phyloP scores from a whole-genome alignment of 2,113 vertebrate genomes.

The Bos indicus region DNA sequence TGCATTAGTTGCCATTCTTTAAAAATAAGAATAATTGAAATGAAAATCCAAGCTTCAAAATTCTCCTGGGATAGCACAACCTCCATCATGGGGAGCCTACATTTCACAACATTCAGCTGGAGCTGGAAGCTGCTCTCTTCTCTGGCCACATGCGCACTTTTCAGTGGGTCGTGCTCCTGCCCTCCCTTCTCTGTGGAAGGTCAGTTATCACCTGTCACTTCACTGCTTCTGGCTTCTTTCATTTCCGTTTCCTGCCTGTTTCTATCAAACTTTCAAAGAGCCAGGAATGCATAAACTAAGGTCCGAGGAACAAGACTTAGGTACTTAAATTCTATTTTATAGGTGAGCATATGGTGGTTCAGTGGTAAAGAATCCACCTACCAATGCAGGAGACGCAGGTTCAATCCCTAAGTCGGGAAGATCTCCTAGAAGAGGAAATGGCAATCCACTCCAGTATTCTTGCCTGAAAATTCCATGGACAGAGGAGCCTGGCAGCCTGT shows the following conservation, averaged over 20 bases:
- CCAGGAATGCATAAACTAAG: neutral
- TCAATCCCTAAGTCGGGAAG: neutral
- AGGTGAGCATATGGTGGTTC: neutral
- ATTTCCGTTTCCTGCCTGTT: neutral
- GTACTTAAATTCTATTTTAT: neutral
- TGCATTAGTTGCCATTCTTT: neutral
- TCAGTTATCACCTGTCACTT: neutral
- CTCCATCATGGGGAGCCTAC: neutral
- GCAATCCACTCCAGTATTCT: neutral
- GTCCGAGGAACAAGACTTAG: neutral
- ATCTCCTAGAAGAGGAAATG: neutral
- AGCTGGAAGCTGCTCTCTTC: neutral
- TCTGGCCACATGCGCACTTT: neutral
- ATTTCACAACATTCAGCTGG: neutral
- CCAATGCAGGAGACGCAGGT: neutral
- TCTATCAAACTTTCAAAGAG: neutral
- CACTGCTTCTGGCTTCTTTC: neutral
- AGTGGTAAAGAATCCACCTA: neutral
- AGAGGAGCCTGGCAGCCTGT: neutral
- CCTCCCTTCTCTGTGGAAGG: neutral
- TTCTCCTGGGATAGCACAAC: neutral
- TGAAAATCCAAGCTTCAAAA: neutral
- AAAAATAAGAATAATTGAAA: neutral
- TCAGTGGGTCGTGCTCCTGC: fast-evolving
- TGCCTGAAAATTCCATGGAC: neutral